These are phyloP conservation scores for Synanthedon andrenaeformis DNA, from an alignment of 2,888 invertebrate species.

Conservation along the genomic window DNA sequence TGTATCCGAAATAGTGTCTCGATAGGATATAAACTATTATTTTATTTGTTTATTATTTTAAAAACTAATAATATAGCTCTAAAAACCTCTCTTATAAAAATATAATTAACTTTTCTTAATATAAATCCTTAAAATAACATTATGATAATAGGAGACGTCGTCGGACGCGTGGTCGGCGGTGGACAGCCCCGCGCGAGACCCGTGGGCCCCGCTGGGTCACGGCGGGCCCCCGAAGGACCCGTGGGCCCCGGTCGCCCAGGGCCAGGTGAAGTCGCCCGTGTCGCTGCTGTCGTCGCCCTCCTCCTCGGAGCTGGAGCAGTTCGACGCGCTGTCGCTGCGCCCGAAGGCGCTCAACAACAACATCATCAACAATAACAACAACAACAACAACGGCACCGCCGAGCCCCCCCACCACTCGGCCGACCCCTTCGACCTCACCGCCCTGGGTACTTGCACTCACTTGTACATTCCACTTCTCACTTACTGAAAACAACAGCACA, in stretches of 20 bases:
- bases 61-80: too few species aligned
- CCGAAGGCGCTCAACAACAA: constrained; percentile 33
- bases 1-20: too few species aligned
- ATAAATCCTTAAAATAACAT: too few species aligned
- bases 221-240: constrained; percentile 38
- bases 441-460: constrained; percentile 53
- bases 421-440: constrained; percentile 79
- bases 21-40: too few species aligned
- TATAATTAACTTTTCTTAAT: too few species aligned
- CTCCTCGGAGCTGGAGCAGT: constrained; percentile 84
- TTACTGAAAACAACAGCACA: too few species aligned
- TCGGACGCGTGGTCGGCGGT: constrained; percentile 75
- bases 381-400: background rate
- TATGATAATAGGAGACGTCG: constrained; percentile 37
- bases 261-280: constrained; percentile 47
- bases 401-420: constrained; percentile 12
- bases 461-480: constrained; percentile 4
- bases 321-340: constrained; percentile 87
- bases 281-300: constrained; percentile 59
- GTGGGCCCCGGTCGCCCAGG: constrained; percentile 49
- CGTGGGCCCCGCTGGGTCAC: constrained; percentile 43
- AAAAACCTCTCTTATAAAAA: too few species aligned
- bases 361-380: constrained; percentile 25
- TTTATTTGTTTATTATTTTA: too few species aligned
- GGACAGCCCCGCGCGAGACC: constrained; percentile 50